Conservation (phyloP, 2,888 invertebrate genomes). For the Rhagophthalmus giganteus region DNA sequence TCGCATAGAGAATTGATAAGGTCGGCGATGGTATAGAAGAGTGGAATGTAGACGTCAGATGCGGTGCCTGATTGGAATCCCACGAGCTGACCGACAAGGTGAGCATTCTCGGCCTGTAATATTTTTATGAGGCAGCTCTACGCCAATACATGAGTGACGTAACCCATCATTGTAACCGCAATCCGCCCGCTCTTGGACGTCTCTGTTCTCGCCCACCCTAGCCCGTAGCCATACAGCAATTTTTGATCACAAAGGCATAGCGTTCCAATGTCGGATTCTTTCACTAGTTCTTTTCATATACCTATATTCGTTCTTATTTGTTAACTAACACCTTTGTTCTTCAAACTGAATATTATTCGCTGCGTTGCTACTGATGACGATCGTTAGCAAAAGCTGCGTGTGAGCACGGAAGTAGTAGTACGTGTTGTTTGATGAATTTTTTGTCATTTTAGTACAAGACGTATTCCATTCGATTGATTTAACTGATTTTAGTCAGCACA, state of each 20-base stretch:
- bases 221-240: conserved; percentile 37
- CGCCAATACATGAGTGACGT: conserved; percentile 56
- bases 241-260: conserved; percentile 26
- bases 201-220: conserved; percentile 42
- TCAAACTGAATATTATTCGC: not conserved
- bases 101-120: conserved; percentile 41
- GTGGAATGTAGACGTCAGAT: conserved; percentile 49
- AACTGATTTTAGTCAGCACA: too few species aligned
- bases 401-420: too few species aligned
- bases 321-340: conserved; percentile 19
- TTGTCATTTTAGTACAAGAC: too few species aligned
- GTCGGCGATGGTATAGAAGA: conserved; percentile 37
- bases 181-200: conserved; percentile 30
- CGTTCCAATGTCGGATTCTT: conserved; percentile 14
- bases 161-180: conserved; percentile 54
- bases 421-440: too few species aligned
- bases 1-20: conserved; percentile 37
- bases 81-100: conserved; percentile 43
- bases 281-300: conserved; percentile 13
- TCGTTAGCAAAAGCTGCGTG: too few species aligned
- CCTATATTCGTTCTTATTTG: conserved; percentile 11
- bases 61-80: conserved; percentile 48
- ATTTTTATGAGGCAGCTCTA: conserved; percentile 48
- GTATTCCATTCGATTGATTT: too few species aligned
- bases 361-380: too few species aligned